Evolutionary conservation across 2,797 vertebrate species (phyloP).

Genomic region (Gobio occitaniae): DNA sequence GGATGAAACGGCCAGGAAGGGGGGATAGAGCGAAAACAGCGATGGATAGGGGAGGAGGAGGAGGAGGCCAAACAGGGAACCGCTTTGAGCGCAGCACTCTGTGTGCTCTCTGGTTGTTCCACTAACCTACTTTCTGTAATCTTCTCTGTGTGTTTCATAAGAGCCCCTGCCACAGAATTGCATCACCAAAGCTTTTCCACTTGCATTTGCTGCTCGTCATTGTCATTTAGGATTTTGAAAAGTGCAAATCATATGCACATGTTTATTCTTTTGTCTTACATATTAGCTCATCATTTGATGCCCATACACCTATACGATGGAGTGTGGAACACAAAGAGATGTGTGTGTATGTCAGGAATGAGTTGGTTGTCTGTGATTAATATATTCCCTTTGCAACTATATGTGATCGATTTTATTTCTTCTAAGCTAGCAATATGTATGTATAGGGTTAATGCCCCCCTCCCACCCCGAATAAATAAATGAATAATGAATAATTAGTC

Average conservation of each 20-base stretch:
- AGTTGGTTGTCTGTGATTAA: not conserved
- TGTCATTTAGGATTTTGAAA: slow-evolving; percentile 32
- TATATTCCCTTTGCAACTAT: not conserved
- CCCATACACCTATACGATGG: not conserved
- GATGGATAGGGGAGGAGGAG: not conserved
- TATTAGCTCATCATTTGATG: not conserved
- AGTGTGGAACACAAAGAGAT: not conserved
- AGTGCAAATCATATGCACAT: slow-evolving; percentile 15
- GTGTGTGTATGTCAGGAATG: not conserved
- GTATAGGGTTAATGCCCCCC: not conserved
- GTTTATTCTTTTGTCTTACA: not conserved
- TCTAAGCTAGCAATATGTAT: not conserved
- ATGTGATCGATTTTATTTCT: not conserved
- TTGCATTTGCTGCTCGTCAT: slow-evolving; percentile 23
- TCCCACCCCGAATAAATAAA: not conserved
- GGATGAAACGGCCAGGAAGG: not conserved
- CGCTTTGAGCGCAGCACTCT: slow-evolving; percentile 28
- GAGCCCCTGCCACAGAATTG: slow-evolving; percentile 75
- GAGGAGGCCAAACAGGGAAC: slow-evolving; percentile 54
- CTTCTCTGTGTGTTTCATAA: slow-evolving; percentile 81
- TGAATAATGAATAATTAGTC: not conserved
- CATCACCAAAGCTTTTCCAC: slow-evolving; percentile 72
- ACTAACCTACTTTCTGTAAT: slow-evolving; percentile 84
- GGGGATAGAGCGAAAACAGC: not conserved
- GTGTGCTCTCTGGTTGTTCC: slow-evolving; percentile 68